phyloP scores from a whole-genome alignment of 2,113 vertebrate species.

The Aegithalos caudatus region DNA sequence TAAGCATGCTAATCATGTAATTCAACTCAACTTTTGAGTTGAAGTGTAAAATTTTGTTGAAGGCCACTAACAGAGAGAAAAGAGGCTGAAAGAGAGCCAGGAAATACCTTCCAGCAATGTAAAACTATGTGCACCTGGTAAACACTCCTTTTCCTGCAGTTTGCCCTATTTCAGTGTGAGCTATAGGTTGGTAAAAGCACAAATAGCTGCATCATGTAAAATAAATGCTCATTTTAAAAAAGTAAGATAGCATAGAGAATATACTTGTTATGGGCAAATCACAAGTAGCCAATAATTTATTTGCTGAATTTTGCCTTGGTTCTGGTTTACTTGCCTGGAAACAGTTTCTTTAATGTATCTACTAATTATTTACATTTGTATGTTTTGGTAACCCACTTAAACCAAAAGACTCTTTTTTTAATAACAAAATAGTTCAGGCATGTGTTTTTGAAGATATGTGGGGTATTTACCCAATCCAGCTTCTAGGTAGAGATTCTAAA shows the following conservation, averaged over 20 bases:
- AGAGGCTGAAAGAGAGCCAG: neutral
- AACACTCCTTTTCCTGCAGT: neutral
- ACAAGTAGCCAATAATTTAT: neutral
- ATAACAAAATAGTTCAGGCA: neutral
- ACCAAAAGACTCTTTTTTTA: neutral
- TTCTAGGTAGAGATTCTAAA: neutral
- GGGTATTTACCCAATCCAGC: neutral
- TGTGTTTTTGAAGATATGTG: neutral
- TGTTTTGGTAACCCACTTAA: neutral
- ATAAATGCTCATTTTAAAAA: neutral
- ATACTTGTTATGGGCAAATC: neutral
- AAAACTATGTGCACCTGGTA: neutral
- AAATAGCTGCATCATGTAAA: neutral
- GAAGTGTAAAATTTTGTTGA: neutral
- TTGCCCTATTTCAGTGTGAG: neutral
- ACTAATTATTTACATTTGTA: neutral
- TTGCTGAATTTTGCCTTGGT: neutral
- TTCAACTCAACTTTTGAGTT: neutral
- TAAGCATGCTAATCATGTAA: neutral
- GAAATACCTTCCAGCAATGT: neutral
- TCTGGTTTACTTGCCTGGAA: neutral
- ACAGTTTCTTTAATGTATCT: neutral
- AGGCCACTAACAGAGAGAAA: neutral
- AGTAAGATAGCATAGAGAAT: neutral
- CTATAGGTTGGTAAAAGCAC: neutral